Base-by-base conservation (phyloP, 2,888 invertebrate species). In the Camponotus fellah region DNA sequence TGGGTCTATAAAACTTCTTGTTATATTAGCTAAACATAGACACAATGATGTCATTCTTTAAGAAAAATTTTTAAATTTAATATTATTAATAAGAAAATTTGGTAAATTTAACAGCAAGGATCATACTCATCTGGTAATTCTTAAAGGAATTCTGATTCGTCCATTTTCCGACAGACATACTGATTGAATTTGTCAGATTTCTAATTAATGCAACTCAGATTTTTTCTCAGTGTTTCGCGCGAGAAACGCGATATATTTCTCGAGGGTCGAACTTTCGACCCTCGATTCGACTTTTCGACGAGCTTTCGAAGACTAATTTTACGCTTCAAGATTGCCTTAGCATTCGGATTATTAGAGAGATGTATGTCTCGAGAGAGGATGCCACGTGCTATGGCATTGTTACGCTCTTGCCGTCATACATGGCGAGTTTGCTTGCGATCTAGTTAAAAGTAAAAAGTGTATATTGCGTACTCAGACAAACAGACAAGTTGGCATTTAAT, bases 331-430 rank as follows among this genome's bases (percentile, higher is more conserved):
- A 46, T 69, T 66, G 6, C 9, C n/a, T 79, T 69, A 69, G 69
- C 79, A 60, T 40, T 80, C 17, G 4, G 37, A 69, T 80, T 79
- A 60, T 66, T 58, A 69, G 21, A 68, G 14, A 69, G 17, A 49
- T 17, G 17, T 49, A 17, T 68, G 26, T 79, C 26, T 79, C 8
- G 69, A 60, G 49, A 60, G 49, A 64, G 40, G 69, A 40, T 79
- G 56, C 34, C 77, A 68, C 58, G 79, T 69, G 69, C 58, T 60
- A 96, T 98, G 98, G 96, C 98, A 99, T 98, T 98, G 96, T 91
- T 66, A 77, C 46, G 40, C 83, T 83, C 83, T 64, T 62, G 81
- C 85, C 85, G 85, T 85, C 79, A 85, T 83, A 85, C 3, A 14
- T 65, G 85, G 83, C 71, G 79, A 79, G 83, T 84, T 37, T 68